phyloP scores from a whole-genome alignment of 1,140 invertebrate genomes.

The Prorops nasuta region DNA sequence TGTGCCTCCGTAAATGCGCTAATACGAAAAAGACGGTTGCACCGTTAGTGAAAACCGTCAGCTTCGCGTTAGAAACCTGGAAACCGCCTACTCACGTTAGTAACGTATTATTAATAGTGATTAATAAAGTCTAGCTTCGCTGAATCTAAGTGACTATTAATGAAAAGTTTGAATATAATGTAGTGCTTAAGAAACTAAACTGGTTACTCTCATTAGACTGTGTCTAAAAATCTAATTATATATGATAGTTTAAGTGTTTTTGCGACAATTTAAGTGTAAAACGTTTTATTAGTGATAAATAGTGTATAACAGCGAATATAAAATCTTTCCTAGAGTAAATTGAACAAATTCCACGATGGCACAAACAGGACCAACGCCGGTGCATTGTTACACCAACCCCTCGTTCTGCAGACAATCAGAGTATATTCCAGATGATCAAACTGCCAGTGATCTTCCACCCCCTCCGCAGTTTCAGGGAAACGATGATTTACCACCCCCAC shows the following conservation, averaged over 20 bases:
- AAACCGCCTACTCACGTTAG: constrained; percentile 34
- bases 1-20: not conserved
- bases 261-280: too few relatives aligned
- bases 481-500: constrained; percentile 46
- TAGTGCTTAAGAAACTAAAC: too few relatives aligned
- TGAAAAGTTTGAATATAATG: too few relatives aligned
- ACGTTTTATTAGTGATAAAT: not conserved
- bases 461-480: constrained; percentile 42
- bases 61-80: constrained; percentile 41
- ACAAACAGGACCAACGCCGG: constrained; percentile 27
- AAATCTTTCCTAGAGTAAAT: not conserved
- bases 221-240: too few relatives aligned
- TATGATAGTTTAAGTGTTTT: too few relatives aligned
- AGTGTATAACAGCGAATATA: not conserved
- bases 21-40: not conserved
- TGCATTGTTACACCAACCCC: constrained; percentile 70
- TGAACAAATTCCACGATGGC: constrained; percentile 20
- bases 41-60: constrained; percentile 25
- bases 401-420: constrained; percentile 76
- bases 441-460: constrained; percentile 29
- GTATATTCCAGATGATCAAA: constrained; percentile 41
- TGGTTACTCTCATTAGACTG: too few relatives aligned
- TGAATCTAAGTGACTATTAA: too few relatives aligned
- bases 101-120: constrained; percentile 34
- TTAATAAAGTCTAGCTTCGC: too few relatives aligned